Base-by-base conservation (phyloP, 2,797 vertebrate species). In the Nannoperca australis region DNA sequence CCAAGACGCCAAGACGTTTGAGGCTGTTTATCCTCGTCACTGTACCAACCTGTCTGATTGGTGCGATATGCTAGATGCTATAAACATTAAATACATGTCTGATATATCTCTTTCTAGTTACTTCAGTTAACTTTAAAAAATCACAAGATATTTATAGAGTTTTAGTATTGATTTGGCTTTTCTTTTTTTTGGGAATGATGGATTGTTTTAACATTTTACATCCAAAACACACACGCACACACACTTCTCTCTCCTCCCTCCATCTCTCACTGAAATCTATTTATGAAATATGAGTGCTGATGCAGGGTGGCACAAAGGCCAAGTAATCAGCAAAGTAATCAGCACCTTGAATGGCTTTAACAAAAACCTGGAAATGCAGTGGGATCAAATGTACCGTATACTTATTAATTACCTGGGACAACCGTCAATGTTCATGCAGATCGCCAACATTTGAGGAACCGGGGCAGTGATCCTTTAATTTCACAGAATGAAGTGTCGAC, bases 271-370 rank as follows among this genome's bases (percentile, higher is more conserved):
- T 94, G 95, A 94, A 95, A 95, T 94, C 93, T 94, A 90, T 94
- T 95, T 94, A 96, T 95, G 94, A 94, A n/a, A n/a, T n/a, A n/a
- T n/a, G 93, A 93, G 95, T 90, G 83, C 47, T 79, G 90, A 78
- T 82, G 92, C 93, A 93, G 94, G 87, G 60, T 94, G 94, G 91
- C 94, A 94, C 96, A 96, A 96, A 96, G 96, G 96, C 95, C 92
- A 92, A 27, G 24, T 94, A 77, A 94, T 92, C 24, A 27, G 24
- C 24, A 27, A 87, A 78, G 86, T 91, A 95, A 95, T 94, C 93
- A 94, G 86, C 93, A 92, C 93, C 93, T 81, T 76, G 92, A 82
- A 78, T 94, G 94, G 95, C 95, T 96, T 96, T 94, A 92, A 94
- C 79, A 92, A 94, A 81, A 95, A 94, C 93, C 88, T 68, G 94